Base-by-base conservation (phyloP, 2,888 invertebrate genomes). In the Seladonia tumulorum region DNA sequence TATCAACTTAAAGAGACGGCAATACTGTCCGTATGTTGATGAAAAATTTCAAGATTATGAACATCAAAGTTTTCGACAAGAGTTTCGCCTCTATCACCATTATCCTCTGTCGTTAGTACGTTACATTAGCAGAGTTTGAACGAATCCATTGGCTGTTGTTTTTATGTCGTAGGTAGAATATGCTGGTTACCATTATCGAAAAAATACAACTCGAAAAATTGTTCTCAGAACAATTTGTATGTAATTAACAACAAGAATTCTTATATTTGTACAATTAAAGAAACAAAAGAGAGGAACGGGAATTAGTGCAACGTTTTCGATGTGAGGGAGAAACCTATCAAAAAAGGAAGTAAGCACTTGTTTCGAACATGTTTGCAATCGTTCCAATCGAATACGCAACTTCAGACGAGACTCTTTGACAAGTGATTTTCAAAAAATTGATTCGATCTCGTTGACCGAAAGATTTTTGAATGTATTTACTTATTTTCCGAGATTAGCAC, bases 121-220 rank as follows among this genome's bases (percentile, higher is more conserved):
- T 47, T 47, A 39, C 39, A 53, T 35, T 35, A 35, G 35, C 35
- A 35, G 53, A 72, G 53, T 63, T 63, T n/a, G 66, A 39, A 53
- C 49, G 22, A 53, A 8, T 53, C 49, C 49, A 73, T 76, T 81
- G 76, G 73, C 18, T 42, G 47, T 42, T 74, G 74, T 84, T 84
- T 84, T 84, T 79, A 77, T 82, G 66, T 83, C 76, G 81, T 68
- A 22, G 71, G 82, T 39, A 45, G 53, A 84, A 75, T 71, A 68
- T 83, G 75, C 70, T 80, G 80, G 76, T 83, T 76, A 86, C 89
- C 81, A 89, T 85, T 87, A 91, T 90, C 86, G 82, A 77, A 71
- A 89, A 71, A 42, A 71, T 77, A 83, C 79, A 78, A 63, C 79
- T 83, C 63, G 42, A 60, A n/a, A 49, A 74, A 71, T 45, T 47